A percentile compares a stretch with the other conserved stretches of the same genome.
These are phyloP conservation scores for Neodiprion pinetum DNA, from an alignment of 1,140 invertebrate genomes.

Conservation along the genomic window DNA sequence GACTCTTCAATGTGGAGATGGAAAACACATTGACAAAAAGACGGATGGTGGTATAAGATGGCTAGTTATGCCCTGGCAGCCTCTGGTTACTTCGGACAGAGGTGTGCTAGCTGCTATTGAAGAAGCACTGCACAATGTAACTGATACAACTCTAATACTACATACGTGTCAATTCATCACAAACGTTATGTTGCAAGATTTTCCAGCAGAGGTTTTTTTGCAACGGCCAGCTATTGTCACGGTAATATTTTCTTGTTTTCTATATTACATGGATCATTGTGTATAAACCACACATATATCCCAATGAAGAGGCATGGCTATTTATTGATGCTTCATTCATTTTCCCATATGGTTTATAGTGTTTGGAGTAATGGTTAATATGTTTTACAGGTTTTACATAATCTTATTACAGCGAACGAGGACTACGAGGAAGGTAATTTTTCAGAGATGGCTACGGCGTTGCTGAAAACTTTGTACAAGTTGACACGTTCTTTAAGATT, in stretches of 20 bases:
- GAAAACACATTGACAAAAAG: slow-evolving; percentile 33
- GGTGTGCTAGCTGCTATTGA: slow-evolving; percentile 65
- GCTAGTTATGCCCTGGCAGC: slow-evolving; percentile 66
- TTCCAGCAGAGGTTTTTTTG: slow-evolving; percentile 74
- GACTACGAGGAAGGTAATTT: slow-evolving; percentile 29
- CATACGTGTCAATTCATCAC: slow-evolving; percentile 69
- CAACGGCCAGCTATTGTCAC: slow-evolving; percentile 69
- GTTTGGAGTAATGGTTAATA: too few species aligned
- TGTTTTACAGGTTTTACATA: slow-evolving; percentile 46
- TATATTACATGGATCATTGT: slow-evolving; percentile 20
- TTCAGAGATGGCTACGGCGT: slow-evolving; percentile 39
- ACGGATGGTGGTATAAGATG: slow-evolving; percentile 58
- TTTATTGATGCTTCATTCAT: slow-evolving; percentile 7
- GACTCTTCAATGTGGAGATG: slow-evolving; percentile 35
- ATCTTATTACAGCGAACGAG: slow-evolving; percentile 37
- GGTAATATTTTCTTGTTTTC: slow-evolving; percentile 49
- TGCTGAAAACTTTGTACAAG: slow-evolving; percentile 57
- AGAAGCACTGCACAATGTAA: slow-evolving; percentile 58
- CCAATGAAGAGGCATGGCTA: background rate
- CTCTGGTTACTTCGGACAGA: slow-evolving; percentile 62
- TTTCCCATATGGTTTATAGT: background rate
- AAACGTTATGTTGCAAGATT: slow-evolving; percentile 72
- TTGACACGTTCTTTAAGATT: slow-evolving; percentile 57
- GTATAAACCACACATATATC: background rate
- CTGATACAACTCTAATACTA: slow-evolving; percentile 56